Evolutionary conservation across 2,888 invertebrate species (phyloP), one percentile per base, ranked within the genome.

Genomic region (Clivina fossor): DNA sequence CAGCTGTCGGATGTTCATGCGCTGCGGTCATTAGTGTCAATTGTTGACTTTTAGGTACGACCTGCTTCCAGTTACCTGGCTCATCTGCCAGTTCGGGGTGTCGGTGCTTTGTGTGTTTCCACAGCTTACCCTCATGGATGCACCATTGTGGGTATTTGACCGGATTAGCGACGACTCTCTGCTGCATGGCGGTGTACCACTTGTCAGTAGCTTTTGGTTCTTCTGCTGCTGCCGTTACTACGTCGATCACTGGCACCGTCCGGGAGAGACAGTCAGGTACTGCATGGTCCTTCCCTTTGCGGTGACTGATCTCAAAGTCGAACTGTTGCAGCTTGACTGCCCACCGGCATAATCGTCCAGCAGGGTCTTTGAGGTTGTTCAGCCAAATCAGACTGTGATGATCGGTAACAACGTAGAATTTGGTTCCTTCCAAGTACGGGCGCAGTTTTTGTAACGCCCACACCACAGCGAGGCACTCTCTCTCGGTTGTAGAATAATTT

Each of bases 401-500:
- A 28, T 57, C 57, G 9, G 53, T 54, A 8, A 57, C 38, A 4
- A 57, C 30, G 4, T 43, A 35, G 26, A 57, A 57, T 3, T 30
- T 3, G 8, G 46, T n/a, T 13, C 53, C 48, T 51, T 53, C 53
- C n/a, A 53, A 18, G 13, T 48, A 50, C 15, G 11, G 22, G n/a
- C 50, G 37, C 22, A 50, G 16, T 7, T 43, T 48, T 5, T 53
- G 49, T 5, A 53, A 8, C 8, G 46, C 46, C 22, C 46, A 53
- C 8, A 53, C 15, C 11, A 53, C 46, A 4, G 28, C 19, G 3
- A 53, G 26, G 13, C 24, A 49, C 18, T 53, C 53, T 3, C 53
- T 49, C 24, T 53, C 62, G 1, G 62, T 61, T 1, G 40, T 37
- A 0, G 55, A 35, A 15, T 61, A 64, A 9, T 59, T 60, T 9